These are phyloP conservation scores for Entomyzon cyanotis DNA, from an alignment of 2,113 vertebrate genomes.

Conservation along the genomic window DNA sequence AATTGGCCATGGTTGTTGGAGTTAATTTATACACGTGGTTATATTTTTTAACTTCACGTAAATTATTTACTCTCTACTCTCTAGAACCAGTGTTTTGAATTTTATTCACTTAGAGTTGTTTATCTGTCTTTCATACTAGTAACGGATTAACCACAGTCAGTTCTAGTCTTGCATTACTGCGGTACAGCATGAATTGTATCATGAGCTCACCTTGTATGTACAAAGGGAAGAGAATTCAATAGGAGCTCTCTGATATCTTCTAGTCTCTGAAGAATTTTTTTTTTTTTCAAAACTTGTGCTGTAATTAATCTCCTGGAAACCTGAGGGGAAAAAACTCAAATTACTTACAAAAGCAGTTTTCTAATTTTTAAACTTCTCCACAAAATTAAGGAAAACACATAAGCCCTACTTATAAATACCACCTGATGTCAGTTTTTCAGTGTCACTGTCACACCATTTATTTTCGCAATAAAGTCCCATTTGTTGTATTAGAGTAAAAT, in stretches of 20 bases:
- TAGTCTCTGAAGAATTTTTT: background rate
- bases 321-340: background rate
- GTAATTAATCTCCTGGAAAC: background rate
- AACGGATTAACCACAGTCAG: background rate
- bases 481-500: constrained; percentile 20
- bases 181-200: background rate
- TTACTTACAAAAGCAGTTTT: background rate
- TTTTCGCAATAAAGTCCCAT: constrained; percentile 9
- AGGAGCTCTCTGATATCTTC: background rate
- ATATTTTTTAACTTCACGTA: constrained; percentile 24
- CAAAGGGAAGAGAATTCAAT: background rate
- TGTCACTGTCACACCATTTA: background rate
- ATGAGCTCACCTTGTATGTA: background rate
- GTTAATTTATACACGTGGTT: constrained; percentile 50
- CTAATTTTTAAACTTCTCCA: background rate
- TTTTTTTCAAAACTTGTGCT: background rate
- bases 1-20: background rate
- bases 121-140: background rate
- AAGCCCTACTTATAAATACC: background rate
- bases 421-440: background rate
- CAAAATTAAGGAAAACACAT: background rate
- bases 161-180: background rate
- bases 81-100: background rate
- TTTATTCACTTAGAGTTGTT: background rate
- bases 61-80: constrained; percentile 37